Base-by-base conservation (phyloP, 1,140 invertebrate genomes). In the Neodiprion pinetum region DNA sequence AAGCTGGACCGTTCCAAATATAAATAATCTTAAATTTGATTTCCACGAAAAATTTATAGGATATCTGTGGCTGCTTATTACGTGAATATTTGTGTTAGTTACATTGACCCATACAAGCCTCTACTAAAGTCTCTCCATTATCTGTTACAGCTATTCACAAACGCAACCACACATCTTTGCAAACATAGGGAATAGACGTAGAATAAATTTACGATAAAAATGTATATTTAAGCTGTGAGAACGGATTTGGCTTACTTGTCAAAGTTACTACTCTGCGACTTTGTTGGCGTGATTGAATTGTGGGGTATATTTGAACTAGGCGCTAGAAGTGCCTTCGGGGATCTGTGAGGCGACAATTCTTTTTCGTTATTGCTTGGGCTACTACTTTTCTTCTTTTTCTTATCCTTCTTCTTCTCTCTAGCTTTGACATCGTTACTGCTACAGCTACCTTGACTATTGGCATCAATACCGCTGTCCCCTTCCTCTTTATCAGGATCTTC, bases 401-500 rank as follows among this genome's bases (percentile, higher is more conserved):
- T 95, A 75, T 95, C 94, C 82, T 94, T 95, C 71, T 91, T 91
- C 77, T 91, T 92, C 66, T 90, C 89, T 72, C 90, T 90, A 0
- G 90, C 87, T 78, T 93, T 92, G 1, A 90, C 92, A 80, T 96
- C 94, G 72, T 93, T 94, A 72, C 94, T 95, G 61, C 94, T 95
- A 84, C 94, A 96, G 70, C 95, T 96, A 1, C 95, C 95, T 85
- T 94, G 91, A 79, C 94, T 95, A 86, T 95, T 95, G 47, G 94
- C 94, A 88, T 96, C 95, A 76, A 96, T 96, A 74, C 95, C 95
- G 80, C 95, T 95, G 86, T 96, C 94, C 67, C 94, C 94, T 85
- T 96, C 95, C 82, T 96, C 95, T 79, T 94, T 93, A 78, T 94
- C 92, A 23, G 83, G 80, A 79, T 88, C 87, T 28, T 88, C 87